A percentile compares a stretch with the other conserved stretches of the same genome.
Evolutionary conservation across 64 coral and sea anemone genomes (phyloP).

Genomic region (Cladopsammia gracilis): DNA sequence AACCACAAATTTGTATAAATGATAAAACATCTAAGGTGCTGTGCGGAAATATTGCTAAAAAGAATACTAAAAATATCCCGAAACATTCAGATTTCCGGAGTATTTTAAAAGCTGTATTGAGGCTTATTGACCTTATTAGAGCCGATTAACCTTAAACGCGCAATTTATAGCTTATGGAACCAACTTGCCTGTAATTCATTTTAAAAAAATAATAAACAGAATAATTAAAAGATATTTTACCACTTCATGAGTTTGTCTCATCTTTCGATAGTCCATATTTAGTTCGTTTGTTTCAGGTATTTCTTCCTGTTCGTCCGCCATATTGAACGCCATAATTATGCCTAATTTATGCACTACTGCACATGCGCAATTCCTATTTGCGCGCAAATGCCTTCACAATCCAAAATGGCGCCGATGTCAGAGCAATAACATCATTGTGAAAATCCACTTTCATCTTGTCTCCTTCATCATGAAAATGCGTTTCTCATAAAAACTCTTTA

Average conservation of each 20-base stretch:
- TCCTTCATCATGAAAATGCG: conserved; percentile 62
- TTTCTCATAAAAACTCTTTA: conserved; percentile 82
- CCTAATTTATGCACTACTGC: conserved; percentile 62
- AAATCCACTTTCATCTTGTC: conserved; percentile 93
- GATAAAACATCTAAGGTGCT: no score
- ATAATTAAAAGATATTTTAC: background rate
- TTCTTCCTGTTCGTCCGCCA: conserved; percentile 74
- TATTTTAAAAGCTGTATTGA: no score
- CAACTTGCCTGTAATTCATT: no score
- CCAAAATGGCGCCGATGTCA: conserved; percentile 88
- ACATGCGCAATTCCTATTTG: conserved; percentile 1
- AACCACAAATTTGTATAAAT: no score
- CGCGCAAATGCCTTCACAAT: conserved; percentile 52
- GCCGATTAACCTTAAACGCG: no score
- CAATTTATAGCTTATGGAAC: no score
- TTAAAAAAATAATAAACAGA: background rate
- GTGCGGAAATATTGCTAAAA: no score
- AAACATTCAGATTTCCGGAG: no score
- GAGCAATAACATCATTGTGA: conserved; percentile 44
- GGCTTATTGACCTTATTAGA: no score
- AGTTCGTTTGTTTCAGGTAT: conserved; percentile 6
- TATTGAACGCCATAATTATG: conserved; percentile 18
- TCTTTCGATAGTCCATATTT: conserved; percentile 66
- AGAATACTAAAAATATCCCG: no score
- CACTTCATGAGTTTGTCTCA: conserved; percentile 38